Percentiles rank a stretch among this genome's conserved stretches.
Conservation (phyloP, 2,113 vertebrate species). For the Sminthopsis crassicaudata region DNA sequence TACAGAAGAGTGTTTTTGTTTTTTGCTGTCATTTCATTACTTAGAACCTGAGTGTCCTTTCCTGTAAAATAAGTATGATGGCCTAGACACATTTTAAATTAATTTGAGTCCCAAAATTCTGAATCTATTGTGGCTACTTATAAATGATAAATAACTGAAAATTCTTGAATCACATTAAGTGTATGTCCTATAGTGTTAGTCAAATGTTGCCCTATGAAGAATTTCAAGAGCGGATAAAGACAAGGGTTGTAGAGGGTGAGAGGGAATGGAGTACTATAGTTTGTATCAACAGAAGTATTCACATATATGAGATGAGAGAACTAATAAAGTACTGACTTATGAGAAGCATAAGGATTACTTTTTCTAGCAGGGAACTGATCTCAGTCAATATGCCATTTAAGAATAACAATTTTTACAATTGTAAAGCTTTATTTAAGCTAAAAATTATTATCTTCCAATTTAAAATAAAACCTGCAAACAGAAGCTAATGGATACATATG, state of each 20-base stretch:
- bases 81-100: neutral
- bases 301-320: neutral
- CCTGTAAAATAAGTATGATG: neutral
- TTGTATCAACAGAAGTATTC: neutral
- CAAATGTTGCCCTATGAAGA: neutral
- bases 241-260: neutral
- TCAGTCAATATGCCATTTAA: neutral
- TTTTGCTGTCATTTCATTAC: neutral
- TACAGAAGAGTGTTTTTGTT: neutral
- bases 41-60: neutral
- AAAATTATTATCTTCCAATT: neutral
- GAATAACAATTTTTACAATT: neutral
- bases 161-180: neutral
- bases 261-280: neutral
- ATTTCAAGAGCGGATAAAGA: neutral
- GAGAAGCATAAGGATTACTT: neutral
- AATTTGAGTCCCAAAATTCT: neutral
- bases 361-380: neutral
- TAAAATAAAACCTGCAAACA: neutral
- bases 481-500: neutral
- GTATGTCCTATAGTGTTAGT: neutral
- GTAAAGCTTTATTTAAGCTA: neutral
- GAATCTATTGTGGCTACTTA: neutral
- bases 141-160: neutral
- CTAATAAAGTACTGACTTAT: neutral